phyloP scores from a whole-genome alignment of 2,113 vertebrate genomes.

The Pollimyrus isidori region DNA sequence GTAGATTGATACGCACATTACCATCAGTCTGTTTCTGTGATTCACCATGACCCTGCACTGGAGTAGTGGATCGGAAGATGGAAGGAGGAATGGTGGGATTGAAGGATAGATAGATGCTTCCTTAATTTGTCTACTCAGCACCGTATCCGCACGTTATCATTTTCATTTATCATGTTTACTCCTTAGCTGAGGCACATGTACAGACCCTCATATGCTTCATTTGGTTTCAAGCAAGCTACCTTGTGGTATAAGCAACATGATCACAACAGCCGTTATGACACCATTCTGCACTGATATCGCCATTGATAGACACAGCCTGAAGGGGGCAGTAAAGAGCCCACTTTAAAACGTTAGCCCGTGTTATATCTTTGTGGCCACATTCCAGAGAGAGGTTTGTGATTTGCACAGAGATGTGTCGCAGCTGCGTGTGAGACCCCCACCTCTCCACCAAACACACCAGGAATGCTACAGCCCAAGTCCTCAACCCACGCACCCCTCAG shows the following conservation, averaged over 20 bases:
- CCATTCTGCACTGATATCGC: not conserved
- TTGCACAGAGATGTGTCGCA: not conserved
- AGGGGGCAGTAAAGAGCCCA: not conserved
- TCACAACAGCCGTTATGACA: not conserved
- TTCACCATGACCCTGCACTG: not conserved
- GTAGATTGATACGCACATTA: not conserved
- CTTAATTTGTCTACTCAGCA: not conserved
- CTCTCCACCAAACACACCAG: not conserved
- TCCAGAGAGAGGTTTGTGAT: not conserved
- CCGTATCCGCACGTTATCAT: not conserved
- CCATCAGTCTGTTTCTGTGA: not conserved
- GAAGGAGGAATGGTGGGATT: not conserved
- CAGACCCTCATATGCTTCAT: not conserved
- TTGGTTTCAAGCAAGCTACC: not conserved
- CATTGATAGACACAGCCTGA: not conserved
- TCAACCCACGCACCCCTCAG: conserved; percentile 4
- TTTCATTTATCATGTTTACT: not conserved
- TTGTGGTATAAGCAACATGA: not conserved
- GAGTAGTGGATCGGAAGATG: not conserved
- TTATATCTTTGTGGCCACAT: not conserved
- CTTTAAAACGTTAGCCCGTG: not conserved
- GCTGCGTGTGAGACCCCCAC: not conserved
- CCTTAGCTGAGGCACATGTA: not conserved
- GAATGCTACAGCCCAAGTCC: not conserved
- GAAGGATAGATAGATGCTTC: not conserved